Evolutionary conservation across 2,113 vertebrate species (phyloP), one percentile per base, ranked within the genome.

Genomic region (Paramormyrops kingsleyae): DNA sequence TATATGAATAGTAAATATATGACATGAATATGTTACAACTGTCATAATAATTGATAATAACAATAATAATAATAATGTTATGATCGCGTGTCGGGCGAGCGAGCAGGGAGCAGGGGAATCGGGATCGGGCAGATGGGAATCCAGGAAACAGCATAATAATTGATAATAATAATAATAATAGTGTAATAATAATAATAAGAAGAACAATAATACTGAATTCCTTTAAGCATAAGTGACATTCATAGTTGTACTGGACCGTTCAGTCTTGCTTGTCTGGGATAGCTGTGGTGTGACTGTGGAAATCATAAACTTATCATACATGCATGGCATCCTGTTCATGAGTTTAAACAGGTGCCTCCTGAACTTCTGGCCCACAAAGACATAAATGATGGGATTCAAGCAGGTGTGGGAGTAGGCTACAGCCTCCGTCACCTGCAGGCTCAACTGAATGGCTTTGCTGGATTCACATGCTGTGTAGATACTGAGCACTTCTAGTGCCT

Each of bases 301-400:
- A 62, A n/a, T 62, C 10, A 85, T 47, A 24, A 85, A n/a, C 42
- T n/a, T 91, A 27, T 94, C 90, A 88, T 93, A 74, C n/a, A 83
- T 74, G 46, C 93, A 95, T 0, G 94, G 94, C 47, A 92, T 2
- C 52, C 59, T 93, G 89, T 89, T 87, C 1, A 95, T 90, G 35
- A 39, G 35, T 74, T 87, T 94, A 2, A 92, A 0, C 49, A 96
- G 87, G 9, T 95, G 93, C 21, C 12, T 94, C 87, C 94, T 94
- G 53, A 59, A 59, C 6, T 59, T 59, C 21, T 59, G 53, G 53
- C 53, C 2, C 5, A 59, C 6, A 59, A 59, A 59, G 53, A 59
- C 53, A 8, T 59, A 59, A 59, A 59, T 2, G 21, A 59, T 59
- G 53, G 53, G 53, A 59, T 59, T 59, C 21, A 59, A 59, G 53